Evolutionary conservation across 2,113 vertebrate genomes (phyloP).

Genomic region (Megaptera novaeangliae): DNA sequence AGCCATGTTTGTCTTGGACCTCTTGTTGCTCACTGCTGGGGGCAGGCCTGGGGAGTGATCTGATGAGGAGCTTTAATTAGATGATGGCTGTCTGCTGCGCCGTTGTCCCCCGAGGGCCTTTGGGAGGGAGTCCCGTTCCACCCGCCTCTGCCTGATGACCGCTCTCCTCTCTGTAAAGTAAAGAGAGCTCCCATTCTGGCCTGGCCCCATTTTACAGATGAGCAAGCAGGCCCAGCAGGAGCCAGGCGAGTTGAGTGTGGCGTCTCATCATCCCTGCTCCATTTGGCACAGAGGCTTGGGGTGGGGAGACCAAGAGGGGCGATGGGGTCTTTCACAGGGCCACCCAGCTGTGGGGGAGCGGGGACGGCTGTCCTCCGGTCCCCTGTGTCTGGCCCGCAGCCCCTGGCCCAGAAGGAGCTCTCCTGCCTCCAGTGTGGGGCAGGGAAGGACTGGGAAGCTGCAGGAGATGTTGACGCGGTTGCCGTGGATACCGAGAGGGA

Average conservation of each 20-base stretch:
- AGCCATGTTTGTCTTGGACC: no score
- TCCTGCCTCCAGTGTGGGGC: neutral
- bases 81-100: neutral
- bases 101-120: no score
- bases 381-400: neutral
- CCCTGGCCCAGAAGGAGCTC: neutral
- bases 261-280: neutral
- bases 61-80: neutral
- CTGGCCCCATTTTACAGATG: neutral
- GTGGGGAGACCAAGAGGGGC: no score
- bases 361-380: no score
- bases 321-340: neutral
- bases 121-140: no score
- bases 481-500: conserved; percentile 40
- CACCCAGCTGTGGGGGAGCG: fast-evolving
- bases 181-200: neutral
- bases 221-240: neutral
- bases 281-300: neutral
- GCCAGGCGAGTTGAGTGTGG: no score
- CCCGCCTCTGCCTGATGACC: neutral
- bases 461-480: conserved; percentile 60
- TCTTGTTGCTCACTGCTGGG: neutral
- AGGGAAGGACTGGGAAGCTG: conserved; percentile 52
- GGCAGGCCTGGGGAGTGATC: neutral
- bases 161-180: neutral